A percentile compares a stretch with the other conserved stretches of the same genome.
These are phyloP conservation scores for Solenopsis fugax DNA, from an alignment of 1,140 invertebrate species.

Conservation along the genomic window DNA sequence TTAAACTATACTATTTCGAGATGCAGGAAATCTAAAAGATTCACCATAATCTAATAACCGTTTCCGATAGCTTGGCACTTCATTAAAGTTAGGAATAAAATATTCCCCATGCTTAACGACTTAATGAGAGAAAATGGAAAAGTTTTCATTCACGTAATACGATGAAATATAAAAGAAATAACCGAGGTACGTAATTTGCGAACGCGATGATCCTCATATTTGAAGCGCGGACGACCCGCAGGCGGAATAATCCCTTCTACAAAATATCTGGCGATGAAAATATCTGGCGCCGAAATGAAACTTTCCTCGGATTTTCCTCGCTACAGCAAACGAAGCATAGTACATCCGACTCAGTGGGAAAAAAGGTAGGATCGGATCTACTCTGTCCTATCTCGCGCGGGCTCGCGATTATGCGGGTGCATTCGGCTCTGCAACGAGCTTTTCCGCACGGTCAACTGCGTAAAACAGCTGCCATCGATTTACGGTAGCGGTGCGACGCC, in stretches of 20 bases:
- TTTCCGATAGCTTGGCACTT: background rate
- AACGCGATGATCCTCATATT: slow-evolving; percentile 31
- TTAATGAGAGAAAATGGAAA: background rate
- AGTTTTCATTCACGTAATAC: background rate
- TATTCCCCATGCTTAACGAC: background rate
- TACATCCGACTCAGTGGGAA: background rate
- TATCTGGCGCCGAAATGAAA: slow-evolving; percentile 21
- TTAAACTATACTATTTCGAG: background rate
- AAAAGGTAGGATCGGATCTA: slow-evolving; percentile 13
- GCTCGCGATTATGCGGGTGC: slow-evolving; percentile 45
- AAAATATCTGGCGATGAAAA: slow-evolving; percentile 1
- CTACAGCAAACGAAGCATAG: background rate
- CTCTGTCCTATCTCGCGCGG: background rate
- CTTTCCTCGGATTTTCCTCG: slow-evolving; percentile 26
- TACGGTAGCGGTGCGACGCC: background rate
- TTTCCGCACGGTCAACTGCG: slow-evolving; percentile 54
- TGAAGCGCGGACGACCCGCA: background rate
- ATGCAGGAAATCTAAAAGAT: too few relatives aligned
- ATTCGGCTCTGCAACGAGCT: slow-evolving; percentile 42
- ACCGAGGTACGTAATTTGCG: background rate
- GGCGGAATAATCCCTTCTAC: background rate
- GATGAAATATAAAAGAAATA: background rate
- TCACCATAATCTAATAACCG: background rate
- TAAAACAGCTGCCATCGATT: slow-evolving; percentile 62
- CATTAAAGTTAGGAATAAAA: background rate